Base-by-base conservation (phyloP, 2,113 vertebrate genomes). In the Calidris pugnax region DNA sequence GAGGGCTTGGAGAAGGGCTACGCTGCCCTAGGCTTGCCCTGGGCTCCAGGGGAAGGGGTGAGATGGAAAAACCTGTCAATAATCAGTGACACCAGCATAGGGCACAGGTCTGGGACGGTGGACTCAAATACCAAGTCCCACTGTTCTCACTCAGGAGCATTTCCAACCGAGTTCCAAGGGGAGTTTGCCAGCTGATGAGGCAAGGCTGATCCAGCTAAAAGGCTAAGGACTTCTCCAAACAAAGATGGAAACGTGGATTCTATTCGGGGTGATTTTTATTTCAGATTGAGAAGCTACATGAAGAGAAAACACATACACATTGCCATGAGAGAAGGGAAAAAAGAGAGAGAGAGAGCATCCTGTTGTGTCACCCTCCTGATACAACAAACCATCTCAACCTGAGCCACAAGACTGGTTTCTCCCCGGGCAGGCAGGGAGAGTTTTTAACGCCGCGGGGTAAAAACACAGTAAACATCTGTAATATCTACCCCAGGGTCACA, bases 231-330 rank as follows among this genome's bases (percentile, higher is more conserved):
- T 69, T 81, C 76, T 74, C 69, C 53, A 91, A 60, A 94, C n/a
- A 79, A 85, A 84, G 39, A 68, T 14, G 18, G 55, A 92, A 67
- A 90, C 33, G 0, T 27, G 13, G 51, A 33, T 79, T 92, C 81
- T 59, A 12, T 89, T 89, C 3, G 22, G 91, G 68, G 69, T 24
- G 39, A 62, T 35, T 95, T 97, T 97, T 97, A 97, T 97, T 97
- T 97, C 47, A 48, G 90, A 88, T 23, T 83, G 68, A 95, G 73
- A 94, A 96, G 88, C 92, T 91, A 95, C 89, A 91, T 45, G 81
- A 50, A 94, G 53, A 95, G 37, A 80, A 47, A 89, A 97, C 59
- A 85, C 91, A 82, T 68, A 91, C 1, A 87, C 85, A 74, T 76
- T 93, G 84, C 64, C 50, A 76, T 35, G 69, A 95, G 19, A 73